phyloP scores from a whole-genome alignment of 1,140 invertebrate genomes.

The Papilio polytes region DNA sequence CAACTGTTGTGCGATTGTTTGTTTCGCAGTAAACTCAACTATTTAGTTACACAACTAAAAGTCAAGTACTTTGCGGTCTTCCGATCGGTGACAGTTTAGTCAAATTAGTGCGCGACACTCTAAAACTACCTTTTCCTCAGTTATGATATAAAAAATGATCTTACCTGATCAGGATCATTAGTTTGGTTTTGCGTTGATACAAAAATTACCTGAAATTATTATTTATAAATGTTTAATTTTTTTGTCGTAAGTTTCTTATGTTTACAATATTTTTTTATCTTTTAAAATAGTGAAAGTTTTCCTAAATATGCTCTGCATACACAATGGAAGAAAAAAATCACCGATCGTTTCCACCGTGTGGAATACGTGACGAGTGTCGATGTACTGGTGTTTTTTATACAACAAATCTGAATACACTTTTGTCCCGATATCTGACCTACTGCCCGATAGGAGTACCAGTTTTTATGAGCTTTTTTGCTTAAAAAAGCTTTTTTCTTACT shows the following conservation, averaged over 20 bases:
- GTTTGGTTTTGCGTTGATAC: too few species aligned
- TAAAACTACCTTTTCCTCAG: too few species aligned
- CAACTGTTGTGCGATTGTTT: too few species aligned
- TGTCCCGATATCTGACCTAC: neutral
- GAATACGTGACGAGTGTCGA: conserved; percentile 27
- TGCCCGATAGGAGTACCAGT: neutral
- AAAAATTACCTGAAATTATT: too few species aligned
- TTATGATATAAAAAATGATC: too few species aligned
- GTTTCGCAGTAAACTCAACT: too few species aligned
- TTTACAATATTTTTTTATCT: neutral
- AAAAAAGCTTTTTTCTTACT: neutral
- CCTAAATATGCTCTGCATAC: neutral
- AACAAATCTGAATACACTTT: neutral
- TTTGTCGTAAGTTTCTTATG: neutral
- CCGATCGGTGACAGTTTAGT: too few species aligned
- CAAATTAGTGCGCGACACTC: too few species aligned
- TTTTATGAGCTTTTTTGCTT: neutral
- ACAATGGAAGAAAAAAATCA: conserved; percentile 9
- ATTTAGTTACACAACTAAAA: too few species aligned
- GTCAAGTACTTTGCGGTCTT: too few species aligned
- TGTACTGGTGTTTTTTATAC: neutral
- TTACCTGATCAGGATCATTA: too few species aligned
- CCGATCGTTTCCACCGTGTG: neutral
- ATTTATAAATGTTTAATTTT: too few species aligned
- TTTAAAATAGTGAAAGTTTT: neutral